A percentile compares a stretch with the other conserved stretches of the same genome.
Evolutionary conservation across 2,113 vertebrate species (phyloP).

Genomic region (Sminthopsis crassicaudata): DNA sequence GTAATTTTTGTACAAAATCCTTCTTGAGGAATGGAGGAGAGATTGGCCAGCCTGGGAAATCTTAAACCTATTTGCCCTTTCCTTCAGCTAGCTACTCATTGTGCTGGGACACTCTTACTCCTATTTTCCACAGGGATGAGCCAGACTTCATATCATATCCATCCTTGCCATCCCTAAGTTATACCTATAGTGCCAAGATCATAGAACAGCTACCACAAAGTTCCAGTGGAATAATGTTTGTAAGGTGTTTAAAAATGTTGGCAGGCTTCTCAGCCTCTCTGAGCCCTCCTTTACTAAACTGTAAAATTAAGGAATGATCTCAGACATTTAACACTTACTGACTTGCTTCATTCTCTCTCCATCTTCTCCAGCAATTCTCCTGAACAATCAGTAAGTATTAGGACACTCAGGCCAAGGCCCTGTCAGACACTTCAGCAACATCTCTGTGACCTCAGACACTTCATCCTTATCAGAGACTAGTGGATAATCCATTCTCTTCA

Average conservation of each 20-base stretch:
- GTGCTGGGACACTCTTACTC: background rate
- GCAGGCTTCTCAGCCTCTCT: too few species aligned
- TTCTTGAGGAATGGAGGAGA: background rate
- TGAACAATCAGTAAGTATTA: background rate
- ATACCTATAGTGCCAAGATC: background rate
- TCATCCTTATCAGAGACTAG: background rate
- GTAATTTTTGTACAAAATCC: background rate
- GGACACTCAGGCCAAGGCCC: background rate
- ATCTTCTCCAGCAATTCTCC: background rate
- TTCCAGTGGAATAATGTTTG: too few species aligned
- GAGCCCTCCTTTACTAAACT: too few species aligned
- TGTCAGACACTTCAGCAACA: background rate
- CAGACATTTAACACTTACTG: too few species aligned
- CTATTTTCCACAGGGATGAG: background rate
- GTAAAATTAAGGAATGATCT: too few species aligned
- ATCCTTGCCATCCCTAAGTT: background rate
- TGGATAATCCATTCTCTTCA: background rate
- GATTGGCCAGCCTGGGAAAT: background rate
- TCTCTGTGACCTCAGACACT: background rate
- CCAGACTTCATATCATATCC: background rate
- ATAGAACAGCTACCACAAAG: too few species aligned
- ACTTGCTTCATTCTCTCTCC: background rate
- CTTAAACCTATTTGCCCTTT: background rate
- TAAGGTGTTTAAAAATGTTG: too few species aligned
- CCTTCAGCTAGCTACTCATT: background rate